phyloP scores from a whole-genome alignment of 2,888 invertebrate species.

The Melinopterus prodromus region DNA sequence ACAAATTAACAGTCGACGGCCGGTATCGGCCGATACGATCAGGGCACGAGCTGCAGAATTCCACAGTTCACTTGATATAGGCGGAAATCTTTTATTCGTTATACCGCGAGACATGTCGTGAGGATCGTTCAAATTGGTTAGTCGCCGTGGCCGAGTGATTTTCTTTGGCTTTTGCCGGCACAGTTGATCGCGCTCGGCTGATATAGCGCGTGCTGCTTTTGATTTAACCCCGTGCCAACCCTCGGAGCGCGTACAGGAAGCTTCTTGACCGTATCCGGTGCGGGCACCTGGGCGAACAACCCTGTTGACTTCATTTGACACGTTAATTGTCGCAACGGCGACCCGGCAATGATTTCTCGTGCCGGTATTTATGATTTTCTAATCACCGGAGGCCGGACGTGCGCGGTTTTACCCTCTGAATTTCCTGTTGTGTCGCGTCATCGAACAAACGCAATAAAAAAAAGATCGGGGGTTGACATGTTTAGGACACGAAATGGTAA shows the following conservation, averaged over 20 bases:
- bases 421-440: background rate
- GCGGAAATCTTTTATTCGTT: conserved; percentile 4
- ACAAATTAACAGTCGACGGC: background rate
- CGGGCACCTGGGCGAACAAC: conserved; percentile 22
- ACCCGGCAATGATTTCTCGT: background rate
- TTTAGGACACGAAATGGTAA: background rate
- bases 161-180: conserved; percentile 6
- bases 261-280: conserved; percentile 27
- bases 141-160: background rate
- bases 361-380: background rate
- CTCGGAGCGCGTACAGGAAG: conserved; percentile 11
- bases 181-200: conserved; percentile 14
- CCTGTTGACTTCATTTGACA: conserved; percentile 29
- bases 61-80: background rate
- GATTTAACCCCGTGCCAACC: conserved; percentile 19
- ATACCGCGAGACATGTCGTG: background rate
- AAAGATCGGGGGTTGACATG: background rate
- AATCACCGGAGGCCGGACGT: background rate
- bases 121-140: background rate
- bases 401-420: background rate
- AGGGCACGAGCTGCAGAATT: background rate
- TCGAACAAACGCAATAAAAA: background rate
- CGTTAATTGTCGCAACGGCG: conserved; percentile 21
- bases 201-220: conserved; percentile 11
- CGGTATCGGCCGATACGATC: background rate